Conservation (phyloP, 2,113 vertebrate genomes). For the Clarias gariepinus region DNA sequence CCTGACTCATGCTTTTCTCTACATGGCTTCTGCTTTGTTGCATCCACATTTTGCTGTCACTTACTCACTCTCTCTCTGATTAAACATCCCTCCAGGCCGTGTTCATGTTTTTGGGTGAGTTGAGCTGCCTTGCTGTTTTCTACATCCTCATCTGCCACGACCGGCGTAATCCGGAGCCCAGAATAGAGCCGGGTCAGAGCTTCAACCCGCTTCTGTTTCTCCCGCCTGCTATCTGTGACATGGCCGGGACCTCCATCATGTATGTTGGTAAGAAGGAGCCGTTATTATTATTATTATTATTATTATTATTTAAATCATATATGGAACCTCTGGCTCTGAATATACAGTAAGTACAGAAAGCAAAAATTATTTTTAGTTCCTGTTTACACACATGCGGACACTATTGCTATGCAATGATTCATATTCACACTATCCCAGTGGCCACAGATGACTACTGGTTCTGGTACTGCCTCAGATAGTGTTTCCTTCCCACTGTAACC, state of each 20-base stretch:
- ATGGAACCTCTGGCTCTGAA: too few species aligned
- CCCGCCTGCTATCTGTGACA: conserved; percentile 89
- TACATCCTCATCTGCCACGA: conserved; percentile 79
- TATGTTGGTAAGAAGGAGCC: conserved; percentile 84
- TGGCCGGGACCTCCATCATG: conserved; percentile 90
- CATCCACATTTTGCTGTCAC: too few species aligned
- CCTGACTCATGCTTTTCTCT: neutral
- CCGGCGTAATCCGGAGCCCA: conserved; percentile 66
- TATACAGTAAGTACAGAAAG: too few species aligned
- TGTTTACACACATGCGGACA: too few species aligned
- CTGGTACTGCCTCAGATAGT: too few species aligned
- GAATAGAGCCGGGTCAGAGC: conserved; percentile 68
- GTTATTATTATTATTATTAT: neutral
- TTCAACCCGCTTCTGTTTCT: conserved; percentile 88
- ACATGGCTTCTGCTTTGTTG: neutral
- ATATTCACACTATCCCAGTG: too few species aligned
- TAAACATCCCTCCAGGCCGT: conserved; percentile 72
- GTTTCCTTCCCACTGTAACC: too few species aligned
- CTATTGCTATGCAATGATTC: too few species aligned
- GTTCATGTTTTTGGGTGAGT: conserved; percentile 91
- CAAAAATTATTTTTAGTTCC: too few species aligned
- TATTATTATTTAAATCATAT: too few species aligned
- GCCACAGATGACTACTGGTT: too few species aligned
- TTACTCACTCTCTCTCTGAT: too few species aligned
- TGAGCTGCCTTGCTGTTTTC: conserved; percentile 85